These are phyloP conservation scores for Diorhabda carinulata DNA, from an alignment of 1,140 invertebrate genomes.

Conservation along the genomic window DNA sequence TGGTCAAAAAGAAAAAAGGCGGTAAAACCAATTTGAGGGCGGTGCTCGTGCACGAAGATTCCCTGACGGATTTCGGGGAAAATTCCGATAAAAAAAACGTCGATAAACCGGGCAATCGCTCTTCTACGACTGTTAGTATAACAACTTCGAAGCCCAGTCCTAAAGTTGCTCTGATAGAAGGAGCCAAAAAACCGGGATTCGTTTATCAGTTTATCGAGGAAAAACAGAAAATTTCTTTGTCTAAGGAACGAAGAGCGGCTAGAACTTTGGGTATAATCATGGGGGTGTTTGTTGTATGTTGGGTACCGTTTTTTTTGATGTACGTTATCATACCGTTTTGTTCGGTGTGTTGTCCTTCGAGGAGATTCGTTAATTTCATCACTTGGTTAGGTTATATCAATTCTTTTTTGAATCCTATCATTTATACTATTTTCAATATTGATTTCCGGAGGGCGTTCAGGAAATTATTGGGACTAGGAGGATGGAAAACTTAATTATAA, in stretches of 20 bases:
- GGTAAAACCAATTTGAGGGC: conserved; percentile 55
- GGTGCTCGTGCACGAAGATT: conserved; percentile 59
- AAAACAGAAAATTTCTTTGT: conserved; percentile 87
- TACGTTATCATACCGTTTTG: conserved; percentile 91
- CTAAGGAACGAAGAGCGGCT: conserved; percentile 87
- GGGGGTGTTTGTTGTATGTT: conserved; percentile 94
- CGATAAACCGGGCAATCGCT: conserved; percentile 38
- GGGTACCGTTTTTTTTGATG: conserved; percentile 94
- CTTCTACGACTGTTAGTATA: conserved; percentile 30
- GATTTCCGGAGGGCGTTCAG: conserved; percentile 94
- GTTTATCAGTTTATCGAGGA: conserved; percentile 91
- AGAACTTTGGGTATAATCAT: conserved; percentile 90
- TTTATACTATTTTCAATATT: conserved; percentile 97
- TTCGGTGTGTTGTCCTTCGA: conserved; percentile 70
- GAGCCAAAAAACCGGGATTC: conserved; percentile 52
- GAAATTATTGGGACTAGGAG: conserved; percentile 66
- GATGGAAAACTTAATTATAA: not conserved
- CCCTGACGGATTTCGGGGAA: conserved; percentile 58
- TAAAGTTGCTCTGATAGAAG: conserved; percentile 38
- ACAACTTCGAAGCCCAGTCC: conserved; percentile 45
- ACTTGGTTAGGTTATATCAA: conserved; percentile 98
- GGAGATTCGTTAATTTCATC: conserved; percentile 80
- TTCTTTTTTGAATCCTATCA: conserved; percentile 94
- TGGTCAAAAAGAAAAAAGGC: conserved; percentile 48
- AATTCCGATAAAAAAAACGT: conserved; percentile 37